phyloP scores from a whole-genome alignment of 2,113 vertebrate species.

The Cottus gobio region DNA sequence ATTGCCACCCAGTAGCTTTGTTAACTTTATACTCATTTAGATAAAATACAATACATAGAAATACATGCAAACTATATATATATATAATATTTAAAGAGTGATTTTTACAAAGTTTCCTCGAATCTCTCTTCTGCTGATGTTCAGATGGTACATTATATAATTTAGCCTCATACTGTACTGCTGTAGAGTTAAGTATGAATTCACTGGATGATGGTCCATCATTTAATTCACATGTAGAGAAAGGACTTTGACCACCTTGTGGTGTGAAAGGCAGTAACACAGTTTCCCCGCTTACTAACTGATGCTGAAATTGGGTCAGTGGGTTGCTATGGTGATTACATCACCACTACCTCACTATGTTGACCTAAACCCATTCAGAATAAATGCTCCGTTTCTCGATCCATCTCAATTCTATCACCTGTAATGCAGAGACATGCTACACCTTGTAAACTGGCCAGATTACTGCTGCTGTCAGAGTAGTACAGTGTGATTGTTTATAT shows the following conservation, averaged over 20 bases:
- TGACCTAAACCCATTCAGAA: constrained; percentile 29
- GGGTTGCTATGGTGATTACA: constrained; percentile 82
- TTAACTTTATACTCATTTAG: neutral
- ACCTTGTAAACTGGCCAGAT: neutral
- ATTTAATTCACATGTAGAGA: neutral
- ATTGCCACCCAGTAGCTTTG: neutral
- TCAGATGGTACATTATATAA: neutral
- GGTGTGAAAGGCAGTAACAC: constrained; percentile 14
- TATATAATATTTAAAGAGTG: neutral
- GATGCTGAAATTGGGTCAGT: constrained; percentile 88
- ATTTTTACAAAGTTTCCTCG: neutral
- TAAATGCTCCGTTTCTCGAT: neutral
- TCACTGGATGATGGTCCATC: too few relatives aligned
- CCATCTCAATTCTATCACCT: neutral
- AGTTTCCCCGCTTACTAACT: constrained; percentile 3
- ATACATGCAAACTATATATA: too few relatives aligned
- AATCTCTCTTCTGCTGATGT: neutral
- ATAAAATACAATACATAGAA: neutral
- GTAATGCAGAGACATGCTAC: neutral
- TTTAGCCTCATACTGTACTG: neutral
- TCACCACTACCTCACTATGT: constrained; percentile 75
- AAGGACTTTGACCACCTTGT: neutral
- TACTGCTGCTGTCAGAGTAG: too few relatives aligned
- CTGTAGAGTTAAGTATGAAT: neutral
- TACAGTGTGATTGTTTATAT: too few relatives aligned